Conservation (phyloP, 2,113 vertebrate genomes). For the Nesogale talazaci region DNA sequence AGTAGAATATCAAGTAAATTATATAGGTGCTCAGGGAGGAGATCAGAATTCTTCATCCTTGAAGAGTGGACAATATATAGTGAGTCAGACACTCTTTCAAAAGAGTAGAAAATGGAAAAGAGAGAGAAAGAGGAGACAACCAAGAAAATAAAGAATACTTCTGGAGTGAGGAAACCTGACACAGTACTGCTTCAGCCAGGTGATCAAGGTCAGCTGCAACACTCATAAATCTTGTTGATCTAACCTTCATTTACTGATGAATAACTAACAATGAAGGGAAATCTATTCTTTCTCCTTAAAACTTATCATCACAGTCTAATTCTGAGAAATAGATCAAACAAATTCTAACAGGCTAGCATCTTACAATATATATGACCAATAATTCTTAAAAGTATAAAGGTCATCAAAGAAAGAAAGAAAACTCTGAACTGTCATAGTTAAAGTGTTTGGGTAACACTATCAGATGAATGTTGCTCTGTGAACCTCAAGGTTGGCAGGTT, state of each 20-base stretch:
- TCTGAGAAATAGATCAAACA: neutral
- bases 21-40: neutral
- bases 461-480: no score
- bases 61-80: neutral
- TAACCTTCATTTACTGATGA: neutral
- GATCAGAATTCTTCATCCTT: no score
- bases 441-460: no score
- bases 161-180: neutral
- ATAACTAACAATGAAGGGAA: neutral
- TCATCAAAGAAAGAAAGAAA: neutral
- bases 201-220: neutral
- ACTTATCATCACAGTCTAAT: neutral
- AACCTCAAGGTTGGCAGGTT: no score
- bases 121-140: neutral
- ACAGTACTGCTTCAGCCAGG: neutral
- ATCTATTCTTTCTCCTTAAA: neutral
- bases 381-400: neutral
- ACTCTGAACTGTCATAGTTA: neutral
- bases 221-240: neutral
- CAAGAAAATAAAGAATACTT: neutral
- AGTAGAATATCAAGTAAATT: neutral
- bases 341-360: neutral
- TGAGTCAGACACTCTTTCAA: neutral
- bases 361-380: neutral
- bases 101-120: neutral